These are phyloP conservation scores for Spheniscus mendiculus DNA, from an alignment of 2,113 vertebrate genomes.

Conservation along the genomic window DNA sequence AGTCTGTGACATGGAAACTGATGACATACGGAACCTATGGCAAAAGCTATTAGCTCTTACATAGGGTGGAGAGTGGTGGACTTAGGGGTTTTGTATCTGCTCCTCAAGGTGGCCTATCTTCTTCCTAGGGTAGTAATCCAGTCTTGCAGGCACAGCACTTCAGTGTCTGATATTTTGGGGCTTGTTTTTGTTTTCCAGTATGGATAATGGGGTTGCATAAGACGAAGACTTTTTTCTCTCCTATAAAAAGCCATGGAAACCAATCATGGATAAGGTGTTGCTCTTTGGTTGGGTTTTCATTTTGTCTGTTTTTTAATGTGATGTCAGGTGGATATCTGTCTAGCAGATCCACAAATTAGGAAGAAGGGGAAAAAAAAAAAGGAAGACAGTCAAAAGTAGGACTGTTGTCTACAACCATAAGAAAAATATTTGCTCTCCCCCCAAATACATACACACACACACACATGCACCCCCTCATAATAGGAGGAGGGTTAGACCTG, in stretches of 20 bases:
- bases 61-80: too few relatives aligned
- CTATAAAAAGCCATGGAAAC: background rate
- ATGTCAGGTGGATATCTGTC: background rate
- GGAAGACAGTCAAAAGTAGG: background rate
- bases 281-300: background rate
- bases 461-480: background rate
- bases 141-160: background rate
- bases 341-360: background rate
- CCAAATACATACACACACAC: background rate
- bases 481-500: background rate
- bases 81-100: background rate
- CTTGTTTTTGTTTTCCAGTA: background rate
- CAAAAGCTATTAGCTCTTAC: background rate
- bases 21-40: background rate
- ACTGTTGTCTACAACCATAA: background rate
- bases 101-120: background rate
- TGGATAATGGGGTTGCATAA: background rate
- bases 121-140: background rate
- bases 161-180: background rate
- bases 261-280: background rate
- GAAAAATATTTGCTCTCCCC: background rate
- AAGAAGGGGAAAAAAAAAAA: background rate
- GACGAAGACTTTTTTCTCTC: background rate
- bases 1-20: background rate
- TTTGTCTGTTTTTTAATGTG: background rate